Percentiles rank a stretch among this genome's conserved stretches.
Evolutionary conservation across 64 coral and sea anemone genomes (phyloP).

Genomic region (Acropora yongei): DNA sequence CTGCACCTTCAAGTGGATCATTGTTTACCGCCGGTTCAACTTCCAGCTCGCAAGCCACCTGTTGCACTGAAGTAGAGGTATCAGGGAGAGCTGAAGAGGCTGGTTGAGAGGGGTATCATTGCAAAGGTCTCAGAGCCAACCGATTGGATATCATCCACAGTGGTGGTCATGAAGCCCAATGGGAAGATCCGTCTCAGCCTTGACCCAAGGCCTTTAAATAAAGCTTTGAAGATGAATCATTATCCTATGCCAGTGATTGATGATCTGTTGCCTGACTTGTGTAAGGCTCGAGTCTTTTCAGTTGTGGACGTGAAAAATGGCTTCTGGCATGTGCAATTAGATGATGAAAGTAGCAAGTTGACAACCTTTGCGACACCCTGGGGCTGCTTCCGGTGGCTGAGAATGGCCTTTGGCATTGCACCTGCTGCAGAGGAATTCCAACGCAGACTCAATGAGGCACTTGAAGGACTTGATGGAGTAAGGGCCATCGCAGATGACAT

Average conservation of each 20-base stretch:
- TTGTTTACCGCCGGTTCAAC: neutral
- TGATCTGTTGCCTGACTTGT: constrained; percentile 50
- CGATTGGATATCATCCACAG: neutral
- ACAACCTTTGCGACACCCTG: constrained; percentile 64
- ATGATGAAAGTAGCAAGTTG: constrained; percentile 43
- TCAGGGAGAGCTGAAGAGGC: constrained; percentile 25
- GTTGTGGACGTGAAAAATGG: constrained; percentile 57
- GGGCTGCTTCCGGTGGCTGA: neutral
- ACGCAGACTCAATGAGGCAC: neutral
- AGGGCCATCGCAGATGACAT: constrained; percentile 25
- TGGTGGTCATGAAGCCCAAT: constrained; percentile 22
- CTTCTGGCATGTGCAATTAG: constrained; percentile 62
- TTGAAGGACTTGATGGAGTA: constrained; percentile 14
- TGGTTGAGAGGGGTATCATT: constrained; percentile 11
- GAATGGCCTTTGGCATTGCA: constrained; percentile 57
- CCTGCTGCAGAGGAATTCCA: constrained; percentile 56
- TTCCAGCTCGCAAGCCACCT: constrained; percentile 35
- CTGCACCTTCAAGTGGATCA: constrained; percentile 43
- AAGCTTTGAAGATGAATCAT: constrained; percentile 50
- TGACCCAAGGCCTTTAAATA: constrained; percentile 53
- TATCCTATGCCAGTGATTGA: constrained; percentile 57
- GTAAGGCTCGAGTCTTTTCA: constrained; percentile 35
- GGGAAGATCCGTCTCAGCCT: constrained; percentile 44
- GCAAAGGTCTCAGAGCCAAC: constrained; percentile 34
- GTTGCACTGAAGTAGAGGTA: constrained; percentile 32